Conservation (phyloP, 2,888 invertebrate genomes). For the Phlogophora meticulosa region DNA sequence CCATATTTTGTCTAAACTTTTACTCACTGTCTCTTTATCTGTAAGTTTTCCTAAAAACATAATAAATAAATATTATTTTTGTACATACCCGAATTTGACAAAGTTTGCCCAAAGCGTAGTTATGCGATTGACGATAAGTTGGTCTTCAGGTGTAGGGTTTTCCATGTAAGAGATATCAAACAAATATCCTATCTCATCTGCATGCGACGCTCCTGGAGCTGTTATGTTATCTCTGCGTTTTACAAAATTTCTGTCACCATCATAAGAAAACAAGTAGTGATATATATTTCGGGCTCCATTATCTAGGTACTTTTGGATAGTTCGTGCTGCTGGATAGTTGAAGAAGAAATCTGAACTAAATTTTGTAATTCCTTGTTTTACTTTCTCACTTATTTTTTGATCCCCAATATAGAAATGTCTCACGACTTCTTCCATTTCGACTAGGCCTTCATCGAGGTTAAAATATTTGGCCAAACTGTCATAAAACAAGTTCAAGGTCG, state of each 20-base stretch:
- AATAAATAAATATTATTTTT: not conserved
- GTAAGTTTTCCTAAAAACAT: too few species aligned
- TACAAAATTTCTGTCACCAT: constrained; percentile 74
- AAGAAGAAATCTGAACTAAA: constrained; percentile 73
- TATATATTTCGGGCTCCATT: constrained; percentile 69
- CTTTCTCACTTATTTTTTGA: constrained; percentile 52
- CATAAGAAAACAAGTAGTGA: constrained; percentile 77
- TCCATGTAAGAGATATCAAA: constrained; percentile 70
- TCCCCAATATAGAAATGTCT: constrained; percentile 78
- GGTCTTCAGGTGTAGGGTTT: constrained; percentile 67
- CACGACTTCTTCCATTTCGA: constrained; percentile 66
- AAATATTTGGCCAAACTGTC: constrained; percentile 58
- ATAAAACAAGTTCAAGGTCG: constrained; percentile 54
- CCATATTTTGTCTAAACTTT: too few species aligned
- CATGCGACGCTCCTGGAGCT: constrained; percentile 67
- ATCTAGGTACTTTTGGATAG: constrained; percentile 70
- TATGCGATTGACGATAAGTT: constrained; percentile 70
- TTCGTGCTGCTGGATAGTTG: constrained; percentile 68
- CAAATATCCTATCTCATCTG: constrained; percentile 75
- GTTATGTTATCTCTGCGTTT: constrained; percentile 69
- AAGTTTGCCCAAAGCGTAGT: constrained; percentile 77
- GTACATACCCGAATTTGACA: constrained; percentile 73
- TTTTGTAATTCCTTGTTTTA: constrained; percentile 64
- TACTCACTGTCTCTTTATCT: too few species aligned
- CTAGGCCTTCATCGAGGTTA: constrained; percentile 61